phyloP scores from a whole-genome alignment of 2,113 vertebrate genomes.

The Calypte anna region DNA sequence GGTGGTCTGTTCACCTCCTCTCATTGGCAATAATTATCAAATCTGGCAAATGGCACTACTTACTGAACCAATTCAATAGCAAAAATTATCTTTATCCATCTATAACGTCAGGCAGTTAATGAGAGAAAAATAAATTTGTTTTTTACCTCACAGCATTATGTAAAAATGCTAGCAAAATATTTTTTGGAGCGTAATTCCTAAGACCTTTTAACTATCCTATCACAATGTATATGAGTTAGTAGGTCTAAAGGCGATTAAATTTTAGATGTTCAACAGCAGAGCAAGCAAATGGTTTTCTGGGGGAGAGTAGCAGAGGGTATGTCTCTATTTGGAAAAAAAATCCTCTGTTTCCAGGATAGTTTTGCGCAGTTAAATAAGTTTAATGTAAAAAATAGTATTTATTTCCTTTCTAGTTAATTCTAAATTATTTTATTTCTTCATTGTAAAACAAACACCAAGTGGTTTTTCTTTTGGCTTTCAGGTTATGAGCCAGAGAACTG shows the following conservation, averaged over 20 bases:
- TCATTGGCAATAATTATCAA: not conserved
- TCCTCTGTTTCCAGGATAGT: not conserved
- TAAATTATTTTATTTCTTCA: not conserved
- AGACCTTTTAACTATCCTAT: not conserved
- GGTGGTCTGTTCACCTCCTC: not conserved
- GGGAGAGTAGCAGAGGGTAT: not conserved
- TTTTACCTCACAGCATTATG: not conserved
- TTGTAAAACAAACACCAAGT: not conserved
- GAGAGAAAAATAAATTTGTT: not conserved
- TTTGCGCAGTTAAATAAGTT: not conserved
- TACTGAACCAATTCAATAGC: not conserved
- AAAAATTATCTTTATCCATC: not conserved
- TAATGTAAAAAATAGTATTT: slow-evolving; percentile 7
- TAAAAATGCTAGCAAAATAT: not conserved
- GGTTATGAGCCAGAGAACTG: not conserved
- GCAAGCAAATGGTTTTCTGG: not conserved
- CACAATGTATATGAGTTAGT: not conserved
- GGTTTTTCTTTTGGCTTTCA: slow-evolving; percentile 7
- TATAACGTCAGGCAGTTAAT: not conserved
- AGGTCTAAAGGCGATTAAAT: not conserved
- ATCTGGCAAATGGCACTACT: not conserved
- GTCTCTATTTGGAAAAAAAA: not conserved
- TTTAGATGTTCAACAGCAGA: not conserved
- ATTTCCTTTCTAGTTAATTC: not conserved
- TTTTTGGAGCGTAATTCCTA: not conserved